Conservation (phyloP, 2,888 invertebrate genomes). For the Leptogaster cylindrica region DNA sequence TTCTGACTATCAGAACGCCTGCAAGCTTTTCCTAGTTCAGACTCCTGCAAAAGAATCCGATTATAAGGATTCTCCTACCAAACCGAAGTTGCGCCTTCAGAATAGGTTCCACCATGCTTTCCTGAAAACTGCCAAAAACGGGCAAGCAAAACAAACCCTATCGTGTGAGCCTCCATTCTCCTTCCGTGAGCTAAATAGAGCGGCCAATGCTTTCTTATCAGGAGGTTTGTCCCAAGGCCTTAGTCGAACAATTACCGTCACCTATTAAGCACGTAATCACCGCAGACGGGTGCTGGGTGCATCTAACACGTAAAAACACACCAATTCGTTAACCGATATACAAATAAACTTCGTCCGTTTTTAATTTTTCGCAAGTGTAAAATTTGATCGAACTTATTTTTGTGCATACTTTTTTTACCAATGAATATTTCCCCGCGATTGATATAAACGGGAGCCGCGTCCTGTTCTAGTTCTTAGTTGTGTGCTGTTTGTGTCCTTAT, state of each 20-base stretch:
- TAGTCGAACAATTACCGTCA: slow-evolving; percentile 9
- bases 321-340: background rate
- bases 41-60: background rate
- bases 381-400: background rate
- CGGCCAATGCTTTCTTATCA: background rate
- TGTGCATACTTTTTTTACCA: too few relatives aligned
- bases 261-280: slow-evolving; percentile 1
- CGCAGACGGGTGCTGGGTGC: background rate
- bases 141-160: slow-evolving; percentile 25
- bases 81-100: slow-evolving; percentile 6
- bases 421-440: too few relatives aligned
- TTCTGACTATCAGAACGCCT: too few relatives aligned
- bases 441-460: too few relatives aligned
- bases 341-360: background rate
- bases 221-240: background rate
- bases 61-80: background rate
- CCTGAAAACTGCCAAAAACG: slow-evolving; percentile 1
- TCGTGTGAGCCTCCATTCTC: background rate
- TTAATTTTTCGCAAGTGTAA: background rate
- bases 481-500: slow-evolving; percentile 4
- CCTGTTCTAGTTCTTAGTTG: too few relatives aligned
- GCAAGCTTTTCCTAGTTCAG: background rate
- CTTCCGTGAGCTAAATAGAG: background rate
- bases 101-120: slow-evolving; percentile 41
- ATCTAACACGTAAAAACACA: background rate